Evolutionary conservation across 2,888 invertebrate species (phyloP), one percentile per base, ranked within the genome.

Genomic region (Chrysina gloriosa): DNA sequence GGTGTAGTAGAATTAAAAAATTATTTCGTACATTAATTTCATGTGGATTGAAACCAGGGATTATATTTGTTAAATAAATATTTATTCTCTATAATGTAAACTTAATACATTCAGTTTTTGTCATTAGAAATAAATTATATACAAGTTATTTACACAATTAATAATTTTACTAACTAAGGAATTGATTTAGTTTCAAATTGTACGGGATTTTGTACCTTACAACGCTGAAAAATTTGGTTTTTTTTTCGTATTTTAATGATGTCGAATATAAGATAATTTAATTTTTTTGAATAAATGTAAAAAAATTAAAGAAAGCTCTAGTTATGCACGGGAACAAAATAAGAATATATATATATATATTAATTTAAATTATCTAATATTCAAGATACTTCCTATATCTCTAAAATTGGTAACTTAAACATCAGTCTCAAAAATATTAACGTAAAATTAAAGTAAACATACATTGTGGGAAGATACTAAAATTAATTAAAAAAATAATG

Each of bases 341-440:
- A 39, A 39, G 7, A 39, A 39, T 9, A 4, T 39, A 7, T 39
- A 7, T 39, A 4, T 14, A 14, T 1, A 1, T 3, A 39, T 39
- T 14, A 39, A 39, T 39, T 39, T 14, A 14, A 39, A 39, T 14
- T 39, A 39, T 1, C 9, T 39, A 2, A 7, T 4, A 39, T n/a
- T n/a, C n/a, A n/a, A n/a, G n/a, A n/a, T n/a, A n/a, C n/a, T 39
- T 39, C 16, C 16, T n/a, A 39, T 3, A 7, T 39, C 1, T 39
- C 39, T 39, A 39, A 67, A 63, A 69, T 61, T 70, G 71, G 72
- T 72, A 72, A 72, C 72, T 68, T 42, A 71, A 63, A 58, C 48
- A 34, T 65, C 74, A 74, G 74, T 74, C 73, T 74, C 67, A 16
- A 65, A 54, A 34, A 29, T 48, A 27, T 6, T 47, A 21, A 65